Percentiles rank a stretch among this genome's conserved stretches.
Evolutionary conservation across 2,113 vertebrate species (phyloP).

Genomic region (Colius striatus): DNA sequence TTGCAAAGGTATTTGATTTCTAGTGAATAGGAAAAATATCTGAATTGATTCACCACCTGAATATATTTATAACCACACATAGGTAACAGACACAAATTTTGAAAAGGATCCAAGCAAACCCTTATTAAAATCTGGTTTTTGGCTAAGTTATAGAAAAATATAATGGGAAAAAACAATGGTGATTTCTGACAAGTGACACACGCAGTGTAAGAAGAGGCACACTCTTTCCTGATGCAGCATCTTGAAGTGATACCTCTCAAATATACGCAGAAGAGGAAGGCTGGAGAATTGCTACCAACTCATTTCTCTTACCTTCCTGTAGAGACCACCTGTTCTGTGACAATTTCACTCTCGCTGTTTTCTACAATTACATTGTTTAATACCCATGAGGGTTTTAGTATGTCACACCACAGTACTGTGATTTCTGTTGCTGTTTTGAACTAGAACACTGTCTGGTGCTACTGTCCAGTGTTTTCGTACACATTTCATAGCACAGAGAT

Average conservation of each 20-base stretch:
- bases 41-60: neutral
- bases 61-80: neutral
- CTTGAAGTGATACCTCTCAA: neutral
- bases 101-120: neutral
- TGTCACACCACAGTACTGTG: neutral
- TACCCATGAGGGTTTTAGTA: neutral
- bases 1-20: conserved; percentile 9
- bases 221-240: neutral
- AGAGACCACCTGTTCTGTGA: neutral
- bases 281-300: neutral
- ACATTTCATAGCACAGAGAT: neutral
- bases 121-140: neutral
- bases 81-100: neutral
- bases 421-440: neutral
- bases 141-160: neutral
- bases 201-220: neutral
- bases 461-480: conserved; percentile 6
- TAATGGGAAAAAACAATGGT: neutral
- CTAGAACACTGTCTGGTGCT: neutral
- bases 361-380: neutral
- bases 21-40: neutral
- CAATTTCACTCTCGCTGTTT: neutral
- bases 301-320: neutral
- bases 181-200: neutral
- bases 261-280: neutral